phyloP scores from a whole-genome alignment of 1,140 invertebrate species.

The Drosophila jambulina region DNA sequence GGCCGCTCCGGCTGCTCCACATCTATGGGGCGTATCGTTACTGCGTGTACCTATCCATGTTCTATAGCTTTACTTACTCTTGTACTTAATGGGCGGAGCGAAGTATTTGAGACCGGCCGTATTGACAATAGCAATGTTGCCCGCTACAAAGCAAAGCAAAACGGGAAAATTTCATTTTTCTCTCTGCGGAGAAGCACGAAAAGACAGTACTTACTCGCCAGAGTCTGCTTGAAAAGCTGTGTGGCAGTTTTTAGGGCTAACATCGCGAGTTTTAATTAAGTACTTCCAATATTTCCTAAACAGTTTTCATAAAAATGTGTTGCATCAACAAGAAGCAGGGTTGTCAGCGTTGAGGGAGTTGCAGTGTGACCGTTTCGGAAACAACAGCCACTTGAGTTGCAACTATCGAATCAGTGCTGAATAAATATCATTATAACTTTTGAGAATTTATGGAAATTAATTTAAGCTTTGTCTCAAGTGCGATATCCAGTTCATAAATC shows the following conservation, averaged over 20 bases:
- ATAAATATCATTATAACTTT: neutral
- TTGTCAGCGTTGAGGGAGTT: neutral
- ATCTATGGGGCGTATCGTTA: constrained; percentile 85
- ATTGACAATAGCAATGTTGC: constrained; percentile 50
- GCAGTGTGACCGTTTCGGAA: neutral
- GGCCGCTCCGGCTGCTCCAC: constrained; percentile 90
- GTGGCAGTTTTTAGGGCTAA: constrained; percentile 50
- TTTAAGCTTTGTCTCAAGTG: too few species aligned
- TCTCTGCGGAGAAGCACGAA: neutral
- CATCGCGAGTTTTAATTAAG: constrained; percentile 41
- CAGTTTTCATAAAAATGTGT: constrained; percentile 19
- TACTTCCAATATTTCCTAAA: constrained; percentile 7
- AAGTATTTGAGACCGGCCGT: constrained; percentile 88
- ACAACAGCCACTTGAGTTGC: too few species aligned
- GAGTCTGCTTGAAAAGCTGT: constrained; percentile 56
- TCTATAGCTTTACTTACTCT: constrained; percentile 85
- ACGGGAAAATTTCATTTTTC: neutral
- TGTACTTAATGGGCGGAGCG: constrained; percentile 87
- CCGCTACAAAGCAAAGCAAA: constrained; percentile 13
- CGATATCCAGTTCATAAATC: too few species aligned
- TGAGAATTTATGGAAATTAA: too few species aligned
- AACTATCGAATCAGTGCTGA: neutral
- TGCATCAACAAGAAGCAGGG: constrained; percentile 39
- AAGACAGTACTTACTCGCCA: constrained; percentile 30
- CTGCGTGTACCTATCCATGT: neutral